Base-by-base conservation (phyloP, 2,113 vertebrate species). In the Ictidomys tridecemlineatus region DNA sequence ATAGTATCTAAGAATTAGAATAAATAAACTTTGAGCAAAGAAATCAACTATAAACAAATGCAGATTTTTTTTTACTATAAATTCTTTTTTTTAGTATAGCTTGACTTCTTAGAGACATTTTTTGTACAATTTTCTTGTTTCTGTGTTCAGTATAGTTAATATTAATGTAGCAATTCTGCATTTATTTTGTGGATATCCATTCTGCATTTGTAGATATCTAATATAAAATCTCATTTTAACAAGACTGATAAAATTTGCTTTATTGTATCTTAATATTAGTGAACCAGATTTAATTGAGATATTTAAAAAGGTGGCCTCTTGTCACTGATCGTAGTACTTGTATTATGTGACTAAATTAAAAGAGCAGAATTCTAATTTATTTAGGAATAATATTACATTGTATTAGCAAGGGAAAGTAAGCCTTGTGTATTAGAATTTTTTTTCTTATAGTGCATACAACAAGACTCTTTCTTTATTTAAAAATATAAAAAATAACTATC, bases 121-220 rank as follows among this genome's bases (percentile, higher is more conserved):
- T 39, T 34, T 70, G 2, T 39, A 32, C 1, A 82, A 20, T 90
- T 67, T 42, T 96, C 65, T 51, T 95, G 48, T 61, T 91, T 95
- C 39, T 84, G 0, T 91, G 42, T 79, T 61, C 24, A 73, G 1
- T 77, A 45, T 86, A 85, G n/a, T 87, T 92, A 86, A 45, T 69
- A 32, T 39, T 90, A 84, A 76, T 78, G 1, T 76, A 89, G 14
- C 32, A 61, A 58, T 90, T 63, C 39, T 91, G 1, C 61, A 82
- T 73, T 78, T 88, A 18, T 77, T 95, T 91, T 92, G 12, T 95
- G 83, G 85, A 65, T 97, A 82, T 22, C 20, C 53, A 69, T 70
- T 86, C 18, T 96, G 4, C 7, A 53, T 92, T 83, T 93, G 34
- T 78, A 82, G 39, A 48, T 70, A 73, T 65, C 4, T 61, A 45